A percentile compares a stretch with the other conserved stretches of the same genome.
These are phyloP conservation scores for Bombus balteatus DNA, from an alignment of 1,140 invertebrate species.

Conservation along the genomic window DNA sequence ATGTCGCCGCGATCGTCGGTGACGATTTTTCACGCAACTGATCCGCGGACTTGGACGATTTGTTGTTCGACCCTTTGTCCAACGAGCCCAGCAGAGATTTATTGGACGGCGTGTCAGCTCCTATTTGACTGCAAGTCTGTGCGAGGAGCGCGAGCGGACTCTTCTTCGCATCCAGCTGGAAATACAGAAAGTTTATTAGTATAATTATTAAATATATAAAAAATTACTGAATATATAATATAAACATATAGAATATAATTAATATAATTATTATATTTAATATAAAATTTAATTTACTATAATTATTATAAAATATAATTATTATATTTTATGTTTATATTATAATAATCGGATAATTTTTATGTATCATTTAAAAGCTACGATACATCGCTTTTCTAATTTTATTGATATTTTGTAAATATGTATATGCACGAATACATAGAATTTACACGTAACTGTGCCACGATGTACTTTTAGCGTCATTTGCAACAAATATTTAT, in stretches of 20 bases:
- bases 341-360: too few relatives aligned
- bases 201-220: not conserved
- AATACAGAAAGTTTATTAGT: constrained; percentile 68
- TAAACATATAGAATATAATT: too few relatives aligned
- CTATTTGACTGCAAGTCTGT: constrained; percentile 97
- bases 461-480: not conserved
- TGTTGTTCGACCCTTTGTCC: constrained; percentile 84
- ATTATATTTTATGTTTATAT: too few relatives aligned
- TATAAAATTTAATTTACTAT: too few relatives aligned
- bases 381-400: too few relatives aligned
- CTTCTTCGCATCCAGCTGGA: constrained; percentile 97
- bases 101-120: constrained; percentile 90
- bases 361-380: not conserved
- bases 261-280: too few relatives aligned
- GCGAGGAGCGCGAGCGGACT: constrained; percentile 96
- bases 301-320: too few relatives aligned
- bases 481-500: too few relatives aligned
- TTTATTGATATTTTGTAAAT: not conserved
- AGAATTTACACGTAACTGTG: not conserved
- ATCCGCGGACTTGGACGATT: constrained; percentile 86
- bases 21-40: constrained; percentile 85
- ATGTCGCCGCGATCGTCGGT: constrained; percentile 73
- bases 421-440: not conserved
- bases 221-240: too few relatives aligned
- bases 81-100: constrained; percentile 86